phyloP scores from a whole-genome alignment of 2,888 invertebrate genomes.

The Thymelicus acteon region DNA sequence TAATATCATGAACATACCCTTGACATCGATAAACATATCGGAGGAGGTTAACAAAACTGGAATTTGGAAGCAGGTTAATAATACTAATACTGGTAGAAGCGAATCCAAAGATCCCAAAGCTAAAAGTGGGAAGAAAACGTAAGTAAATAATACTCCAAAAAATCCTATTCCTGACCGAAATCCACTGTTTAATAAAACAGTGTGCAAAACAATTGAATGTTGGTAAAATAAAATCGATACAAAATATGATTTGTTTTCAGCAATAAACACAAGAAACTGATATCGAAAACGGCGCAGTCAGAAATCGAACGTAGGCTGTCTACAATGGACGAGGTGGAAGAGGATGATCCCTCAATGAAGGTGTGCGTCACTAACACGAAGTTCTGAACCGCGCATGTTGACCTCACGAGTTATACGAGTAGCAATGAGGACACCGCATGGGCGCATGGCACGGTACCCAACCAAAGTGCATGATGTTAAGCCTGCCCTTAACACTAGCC shows the following conservation, averaged over 20 bases:
- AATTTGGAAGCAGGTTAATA: conserved; percentile 97
- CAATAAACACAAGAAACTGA: conserved; percentile 88
- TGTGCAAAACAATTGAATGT: conserved; percentile 1
- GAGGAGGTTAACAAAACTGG: conserved; percentile 97
- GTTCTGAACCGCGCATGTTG: conserved; percentile 63
- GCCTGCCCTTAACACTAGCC: conserved; percentile 39
- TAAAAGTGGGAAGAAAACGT: conserved; percentile 77
- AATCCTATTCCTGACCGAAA: not conserved
- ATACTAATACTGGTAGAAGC: conserved; percentile 80
- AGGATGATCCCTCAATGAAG: conserved; percentile 87
- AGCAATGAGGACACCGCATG: conserved; percentile 43
- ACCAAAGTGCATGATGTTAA: conserved; percentile 50
- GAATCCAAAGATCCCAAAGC: conserved; percentile 69
- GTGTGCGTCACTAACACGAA: conserved; percentile 80
- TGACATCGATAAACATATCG: conserved; percentile 94
- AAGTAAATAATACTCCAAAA: conserved; percentile 47
- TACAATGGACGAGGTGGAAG: conserved; percentile 94
- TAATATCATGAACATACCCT: conserved; percentile 94
- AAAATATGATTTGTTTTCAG: conserved; percentile 52
- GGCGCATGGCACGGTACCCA: conserved; percentile 55
- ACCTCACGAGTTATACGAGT: conserved; percentile 47
- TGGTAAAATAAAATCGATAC: not conserved
- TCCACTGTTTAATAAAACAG: not conserved
- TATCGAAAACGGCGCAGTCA: conserved; percentile 87
- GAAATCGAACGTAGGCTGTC: conserved; percentile 89